Conservation (phyloP, 2,888 invertebrate genomes). For the Erannis defoliaria region DNA sequence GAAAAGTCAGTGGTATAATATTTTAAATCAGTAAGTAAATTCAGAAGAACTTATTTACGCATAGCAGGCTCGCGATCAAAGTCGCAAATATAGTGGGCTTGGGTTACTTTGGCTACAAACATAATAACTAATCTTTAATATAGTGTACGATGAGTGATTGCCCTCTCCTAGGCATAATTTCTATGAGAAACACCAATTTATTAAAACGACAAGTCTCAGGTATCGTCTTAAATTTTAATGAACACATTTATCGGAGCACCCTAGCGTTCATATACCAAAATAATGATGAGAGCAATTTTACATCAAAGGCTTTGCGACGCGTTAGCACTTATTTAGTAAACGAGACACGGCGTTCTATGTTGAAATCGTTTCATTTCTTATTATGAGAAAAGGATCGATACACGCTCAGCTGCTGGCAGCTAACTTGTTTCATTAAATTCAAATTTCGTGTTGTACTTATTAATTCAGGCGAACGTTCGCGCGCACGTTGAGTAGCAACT, state of each 20-base stretch:
- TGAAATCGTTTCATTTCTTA: conserved; percentile 55
- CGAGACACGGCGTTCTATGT: conserved; percentile 38
- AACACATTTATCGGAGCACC: conserved; percentile 28
- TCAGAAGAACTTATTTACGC: no score
- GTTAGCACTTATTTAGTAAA: conserved; percentile 42
- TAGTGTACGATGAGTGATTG: background rate
- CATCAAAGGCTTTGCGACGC: conserved; percentile 39
- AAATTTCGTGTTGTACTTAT: conserved; percentile 87
- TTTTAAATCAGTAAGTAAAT: no score
- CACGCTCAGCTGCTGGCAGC: conserved; percentile 78
- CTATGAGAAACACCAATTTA: conserved; percentile 17
- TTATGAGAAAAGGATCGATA: conserved; percentile 75
- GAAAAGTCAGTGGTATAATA: no score
- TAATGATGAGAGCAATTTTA: conserved; percentile 43
- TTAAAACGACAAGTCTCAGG: conserved; percentile 17
- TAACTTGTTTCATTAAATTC: conserved; percentile 87
- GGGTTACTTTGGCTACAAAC: no score
- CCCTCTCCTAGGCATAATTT: background rate
- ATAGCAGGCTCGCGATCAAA: no score
- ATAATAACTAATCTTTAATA: no score
- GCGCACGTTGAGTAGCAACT: conserved; percentile 66
- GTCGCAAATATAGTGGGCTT: no score
- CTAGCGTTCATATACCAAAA: conserved; percentile 25
- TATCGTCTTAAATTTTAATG: conserved; percentile 31
- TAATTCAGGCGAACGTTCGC: conserved; percentile 81